Base-by-base conservation (phyloP, 1,140 invertebrate genomes). In the Conopomorpha cramerella region DNA sequence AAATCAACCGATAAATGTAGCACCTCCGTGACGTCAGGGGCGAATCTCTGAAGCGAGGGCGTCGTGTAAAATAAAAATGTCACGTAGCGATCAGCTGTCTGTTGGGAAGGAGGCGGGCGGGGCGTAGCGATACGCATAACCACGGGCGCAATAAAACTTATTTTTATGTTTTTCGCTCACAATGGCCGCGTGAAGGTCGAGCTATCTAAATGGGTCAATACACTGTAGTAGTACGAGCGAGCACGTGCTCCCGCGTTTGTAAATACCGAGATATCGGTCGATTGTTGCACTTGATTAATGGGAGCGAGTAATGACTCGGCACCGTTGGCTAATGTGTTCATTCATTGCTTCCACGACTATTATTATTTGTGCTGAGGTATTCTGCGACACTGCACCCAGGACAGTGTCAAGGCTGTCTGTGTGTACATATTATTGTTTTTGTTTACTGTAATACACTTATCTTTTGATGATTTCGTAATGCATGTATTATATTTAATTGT, bases 181-280 rank as follows among this genome's bases (percentile, higher is more conserved):
- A 74, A 74, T 74, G 65, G 65, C 63, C 70, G 70, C 61, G 63
- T 62, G 67, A 76, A 76, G 67, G 70, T 76, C 70, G 70, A 67
- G 61, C 63, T 76, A 76, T 76, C 70, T 76, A 76, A 76, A 76
- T 76, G 67, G 70, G 70, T 76, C 70, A 76, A 72, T 72, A 72
- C 67, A 70, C 70, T 68, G 66, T 41, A 62, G 70, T 72, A 70
- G 53, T 72, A 70, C 67, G 70, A 58, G 58, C 62, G 53, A 65
- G 57, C 70, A 74, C 70, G 70, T 74, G 70, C 67, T 70, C 63
- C 56, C 64, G 61, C 68, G 67, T 64, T 76, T 72, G 67, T 72
- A 72, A 71, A 72, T 72, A 70, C 59, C 70, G 65, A 76, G 70
- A 76, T 72, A 76, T 76, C 67, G 70, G 67, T 61, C 70, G 70